phyloP scores from a whole-genome alignment of 1,140 invertebrate species.

The Lucilia sericata region DNA sequence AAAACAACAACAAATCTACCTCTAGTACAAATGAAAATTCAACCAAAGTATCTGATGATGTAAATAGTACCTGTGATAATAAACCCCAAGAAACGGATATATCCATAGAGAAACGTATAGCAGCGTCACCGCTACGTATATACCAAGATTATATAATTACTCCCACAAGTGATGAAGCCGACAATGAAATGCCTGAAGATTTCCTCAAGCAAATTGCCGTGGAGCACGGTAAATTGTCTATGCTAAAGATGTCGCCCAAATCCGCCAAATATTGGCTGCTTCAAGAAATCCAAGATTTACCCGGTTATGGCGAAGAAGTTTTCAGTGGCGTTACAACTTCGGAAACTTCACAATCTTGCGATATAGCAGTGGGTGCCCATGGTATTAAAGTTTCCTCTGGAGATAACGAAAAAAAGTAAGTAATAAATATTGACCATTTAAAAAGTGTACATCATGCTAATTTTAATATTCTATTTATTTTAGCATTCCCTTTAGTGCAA shows the following conservation, averaged over 20 bases:
- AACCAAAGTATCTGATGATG: slow-evolving; percentile 35
- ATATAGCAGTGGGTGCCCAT: slow-evolving; percentile 78
- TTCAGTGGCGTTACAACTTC: slow-evolving; percentile 78
- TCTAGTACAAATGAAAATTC: slow-evolving; percentile 34
- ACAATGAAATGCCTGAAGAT: slow-evolving; percentile 53
- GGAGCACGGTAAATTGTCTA: slow-evolving; percentile 64
- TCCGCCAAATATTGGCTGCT: slow-evolving; percentile 84
- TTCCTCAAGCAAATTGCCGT: slow-evolving; percentile 61
- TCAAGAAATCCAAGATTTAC: slow-evolving; percentile 81
- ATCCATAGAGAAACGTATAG: slow-evolving; percentile 45
- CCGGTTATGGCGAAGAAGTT: slow-evolving; percentile 85
- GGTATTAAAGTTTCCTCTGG: slow-evolving; percentile 80
- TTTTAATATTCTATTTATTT: slow-evolving; percentile 57
- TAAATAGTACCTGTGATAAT: slow-evolving; percentile 30
- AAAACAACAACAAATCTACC: slow-evolving; percentile 47
- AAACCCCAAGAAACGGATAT: slow-evolving; percentile 4
- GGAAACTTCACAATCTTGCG: slow-evolving; percentile 60
- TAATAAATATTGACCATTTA: not conserved
- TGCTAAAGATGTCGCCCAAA: slow-evolving; percentile 58
- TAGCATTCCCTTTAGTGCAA: slow-evolving; percentile 86
- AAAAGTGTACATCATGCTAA: not conserved
- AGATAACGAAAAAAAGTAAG: slow-evolving; percentile 68
- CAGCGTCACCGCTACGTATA: slow-evolving; percentile 57
- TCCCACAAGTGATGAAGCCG: slow-evolving; percentile 42
- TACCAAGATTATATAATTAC: slow-evolving; percentile 62